Evolutionary conservation across 2,888 invertebrate species (phyloP).

Genomic region (Melanargia galathea): DNA sequence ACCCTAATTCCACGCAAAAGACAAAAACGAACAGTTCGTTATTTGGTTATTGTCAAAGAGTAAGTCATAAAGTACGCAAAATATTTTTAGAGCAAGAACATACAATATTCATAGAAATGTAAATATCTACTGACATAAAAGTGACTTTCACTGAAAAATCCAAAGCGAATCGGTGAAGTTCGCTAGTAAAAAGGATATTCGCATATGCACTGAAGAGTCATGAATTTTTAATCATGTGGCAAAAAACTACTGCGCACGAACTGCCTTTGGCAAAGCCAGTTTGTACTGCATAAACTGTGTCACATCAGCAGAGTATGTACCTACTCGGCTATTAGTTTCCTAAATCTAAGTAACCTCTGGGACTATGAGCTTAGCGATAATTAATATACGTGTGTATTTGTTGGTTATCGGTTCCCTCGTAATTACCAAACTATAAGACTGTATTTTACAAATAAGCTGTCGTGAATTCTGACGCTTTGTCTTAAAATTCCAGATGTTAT

Average conservation of each 20-base stretch:
- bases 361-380: too few species aligned
- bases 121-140: constrained; percentile 24
- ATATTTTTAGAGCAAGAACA: neutral
- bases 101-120: constrained; percentile 21
- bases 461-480: too few species aligned
- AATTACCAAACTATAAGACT: too few species aligned
- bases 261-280: constrained; percentile 23
- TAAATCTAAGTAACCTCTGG: neutral
- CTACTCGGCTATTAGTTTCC: neutral
- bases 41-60: too few species aligned
- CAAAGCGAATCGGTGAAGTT: constrained; percentile 25
- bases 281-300: constrained; percentile 16
- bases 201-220: constrained; percentile 26
- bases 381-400: too few species aligned
- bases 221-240: constrained; percentile 36
- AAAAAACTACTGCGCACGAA: constrained; percentile 23
- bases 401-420: too few species aligned
- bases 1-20: neutral
- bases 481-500: too few species aligned
- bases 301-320: neutral
- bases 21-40: too few species aligned
- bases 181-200: constrained; percentile 19
- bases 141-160: constrained; percentile 24
- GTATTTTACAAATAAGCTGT: too few species aligned
- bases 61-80: neutral